Conservation (phyloP, 2,888 invertebrate genomes). For the Drosophila kuntzei region DNA sequence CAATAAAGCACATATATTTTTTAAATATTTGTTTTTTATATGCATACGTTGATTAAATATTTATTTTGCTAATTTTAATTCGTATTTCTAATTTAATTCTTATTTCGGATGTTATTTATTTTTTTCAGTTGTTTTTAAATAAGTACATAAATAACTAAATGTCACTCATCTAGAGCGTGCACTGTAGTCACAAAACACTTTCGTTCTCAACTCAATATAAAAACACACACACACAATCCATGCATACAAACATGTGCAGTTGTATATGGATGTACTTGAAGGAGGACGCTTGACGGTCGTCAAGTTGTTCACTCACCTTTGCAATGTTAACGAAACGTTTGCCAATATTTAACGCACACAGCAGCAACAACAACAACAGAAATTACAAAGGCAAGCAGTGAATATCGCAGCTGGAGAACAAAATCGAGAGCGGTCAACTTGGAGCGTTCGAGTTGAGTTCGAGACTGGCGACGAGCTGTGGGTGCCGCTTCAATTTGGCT, state of each 20-base stretch:
- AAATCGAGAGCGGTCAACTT: constrained; percentile 29
- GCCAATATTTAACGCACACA: constrained; percentile 8
- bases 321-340: constrained; percentile 41
- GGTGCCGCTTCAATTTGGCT: constrained; percentile 40
- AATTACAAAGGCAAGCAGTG: constrained; percentile 20
- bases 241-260: constrained; percentile 16
- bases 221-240: neutral
- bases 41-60: neutral
- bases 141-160: neutral
- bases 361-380: constrained; percentile 14
- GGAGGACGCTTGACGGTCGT: constrained; percentile 47
- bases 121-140: too few species aligned
- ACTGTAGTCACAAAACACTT: constrained; percentile 31
- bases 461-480: constrained; percentile 47
- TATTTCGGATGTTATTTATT: neutral
- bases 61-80: neutral
- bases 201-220: constrained; percentile 16
- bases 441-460: constrained; percentile 32
- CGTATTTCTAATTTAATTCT: neutral
- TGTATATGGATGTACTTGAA: constrained; percentile 6
- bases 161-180: constrained; percentile 9
- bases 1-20: too few species aligned
- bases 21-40: too few species aligned
- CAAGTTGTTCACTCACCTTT: constrained; percentile 51
- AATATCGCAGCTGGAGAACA: constrained; percentile 19